Conservation (phyloP, 1,140 invertebrate species). For the Araneus ventricosus region DNA sequence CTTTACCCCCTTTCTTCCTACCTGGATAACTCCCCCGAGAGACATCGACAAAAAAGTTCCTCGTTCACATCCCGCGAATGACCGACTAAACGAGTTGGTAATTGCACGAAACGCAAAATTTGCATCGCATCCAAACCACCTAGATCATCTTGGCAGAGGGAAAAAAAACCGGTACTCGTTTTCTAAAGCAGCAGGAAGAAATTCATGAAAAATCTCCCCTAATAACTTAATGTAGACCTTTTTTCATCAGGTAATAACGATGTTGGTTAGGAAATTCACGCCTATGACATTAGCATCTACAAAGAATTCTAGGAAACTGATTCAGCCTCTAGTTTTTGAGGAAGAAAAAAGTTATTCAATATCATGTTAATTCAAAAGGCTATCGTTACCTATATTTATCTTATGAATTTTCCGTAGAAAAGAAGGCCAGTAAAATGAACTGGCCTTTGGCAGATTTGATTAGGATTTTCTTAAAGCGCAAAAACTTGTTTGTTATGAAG, state of each 20-base stretch:
- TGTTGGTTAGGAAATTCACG: not conserved
- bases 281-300: not conserved
- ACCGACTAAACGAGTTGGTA: slow-evolving; percentile 19
- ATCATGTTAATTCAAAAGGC: no score
- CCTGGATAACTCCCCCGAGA: not conserved
- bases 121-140: not conserved
- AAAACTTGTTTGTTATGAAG: no score
- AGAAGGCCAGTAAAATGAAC: no score
- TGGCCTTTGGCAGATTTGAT: no score
- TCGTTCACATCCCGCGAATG: not conserved
- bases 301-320: not conserved
- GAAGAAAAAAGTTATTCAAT: no score
- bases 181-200: not conserved
- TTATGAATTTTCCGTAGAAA: no score
- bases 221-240: not conserved
- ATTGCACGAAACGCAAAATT: not conserved
- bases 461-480: no score
- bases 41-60: not conserved
- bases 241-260: not conserved
- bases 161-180: not conserved
- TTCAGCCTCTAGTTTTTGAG: no score
- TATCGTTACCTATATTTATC: no score
- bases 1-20: not conserved
- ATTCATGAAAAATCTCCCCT: not conserved
- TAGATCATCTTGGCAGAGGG: not conserved